Evolutionary conservation across 2,888 invertebrate species (phyloP).

Genomic region (Eulithis testata): DNA sequence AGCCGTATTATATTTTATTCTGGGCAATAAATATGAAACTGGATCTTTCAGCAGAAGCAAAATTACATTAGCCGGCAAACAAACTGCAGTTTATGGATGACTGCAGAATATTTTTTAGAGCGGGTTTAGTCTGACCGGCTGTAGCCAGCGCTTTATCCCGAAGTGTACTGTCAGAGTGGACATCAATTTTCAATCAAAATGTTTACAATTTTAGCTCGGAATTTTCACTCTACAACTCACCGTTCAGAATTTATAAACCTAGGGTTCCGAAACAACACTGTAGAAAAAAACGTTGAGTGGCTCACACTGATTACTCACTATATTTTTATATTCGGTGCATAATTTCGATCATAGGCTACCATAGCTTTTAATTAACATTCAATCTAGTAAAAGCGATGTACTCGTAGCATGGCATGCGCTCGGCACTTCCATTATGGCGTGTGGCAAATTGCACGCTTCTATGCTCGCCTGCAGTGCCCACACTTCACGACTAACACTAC

Average conservation of each 20-base stretch:
- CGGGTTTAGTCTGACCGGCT: too few relatives aligned
- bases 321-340: slow-evolving; percentile 1
- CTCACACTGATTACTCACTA: too few relatives aligned
- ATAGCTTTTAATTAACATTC: not conserved
- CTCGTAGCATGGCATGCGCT: slow-evolving; percentile 6
- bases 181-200: too few relatives aligned
- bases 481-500: slow-evolving; percentile 1
- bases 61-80: not conserved
- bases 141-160: too few relatives aligned
- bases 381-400: slow-evolving; percentile 15
- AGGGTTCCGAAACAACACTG: too few relatives aligned
- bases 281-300: too few relatives aligned
- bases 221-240: too few relatives aligned
- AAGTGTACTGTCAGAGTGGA: too few relatives aligned
- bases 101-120: too few relatives aligned
- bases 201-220: too few relatives aligned
- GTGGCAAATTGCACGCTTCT: slow-evolving; percentile 17
- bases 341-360: not conserved
- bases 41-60: not conserved
- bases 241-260: too few relatives aligned
- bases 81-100: too few relatives aligned
- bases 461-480: slow-evolving; percentile 12
- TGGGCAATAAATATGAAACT: slow-evolving; percentile 12
- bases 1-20: slow-evolving; percentile 19
- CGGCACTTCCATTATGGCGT: slow-evolving; percentile 16